phyloP scores from a whole-genome alignment of 2,797 vertebrate species.

The Cottoperca gobio region DNA sequence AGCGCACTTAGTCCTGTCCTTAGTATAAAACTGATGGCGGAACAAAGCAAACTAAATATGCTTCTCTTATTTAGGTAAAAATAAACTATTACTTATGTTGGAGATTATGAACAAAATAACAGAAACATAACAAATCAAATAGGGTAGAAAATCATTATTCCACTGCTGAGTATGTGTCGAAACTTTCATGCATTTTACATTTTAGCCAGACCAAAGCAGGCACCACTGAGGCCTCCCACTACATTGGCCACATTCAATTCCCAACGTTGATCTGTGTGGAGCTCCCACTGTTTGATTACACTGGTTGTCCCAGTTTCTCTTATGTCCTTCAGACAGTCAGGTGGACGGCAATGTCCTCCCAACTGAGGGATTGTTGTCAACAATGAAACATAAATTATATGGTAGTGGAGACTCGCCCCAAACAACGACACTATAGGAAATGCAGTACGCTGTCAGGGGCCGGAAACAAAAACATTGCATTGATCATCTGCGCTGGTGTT shows the following conservation, averaged over 20 bases:
- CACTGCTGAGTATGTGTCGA: background rate
- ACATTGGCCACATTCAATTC: slow-evolving; percentile 22
- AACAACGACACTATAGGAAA: slow-evolving; percentile 9
- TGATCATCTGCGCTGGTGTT: background rate
- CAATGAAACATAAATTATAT: background rate
- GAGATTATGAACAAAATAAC: background rate
- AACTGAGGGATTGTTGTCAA: slow-evolving; percentile 13
- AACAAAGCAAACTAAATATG: slow-evolving; percentile 3
- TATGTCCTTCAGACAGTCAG: slow-evolving; percentile 9
- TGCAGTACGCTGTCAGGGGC: background rate
- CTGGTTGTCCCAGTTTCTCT: slow-evolving; percentile 44
- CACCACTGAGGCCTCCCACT: slow-evolving; percentile 17
- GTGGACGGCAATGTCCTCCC: slow-evolving; percentile 10
- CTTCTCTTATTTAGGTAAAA: background rate
- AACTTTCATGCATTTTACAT: slow-evolving; percentile 7
- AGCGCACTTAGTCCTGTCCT: background rate
- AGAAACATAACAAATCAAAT: background rate
- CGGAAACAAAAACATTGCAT: background rate
- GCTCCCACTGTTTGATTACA: slow-evolving; percentile 41
- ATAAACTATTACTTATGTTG: background rate
- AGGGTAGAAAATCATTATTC: slow-evolving; percentile 4
- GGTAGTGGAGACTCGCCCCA: background rate
- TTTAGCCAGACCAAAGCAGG: slow-evolving; percentile 7
- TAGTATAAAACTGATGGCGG: background rate
- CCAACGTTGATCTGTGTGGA: slow-evolving; percentile 18